Base-by-base conservation (phyloP, 2,797 vertebrate species). In the Poeciliopsis infans region DNA sequence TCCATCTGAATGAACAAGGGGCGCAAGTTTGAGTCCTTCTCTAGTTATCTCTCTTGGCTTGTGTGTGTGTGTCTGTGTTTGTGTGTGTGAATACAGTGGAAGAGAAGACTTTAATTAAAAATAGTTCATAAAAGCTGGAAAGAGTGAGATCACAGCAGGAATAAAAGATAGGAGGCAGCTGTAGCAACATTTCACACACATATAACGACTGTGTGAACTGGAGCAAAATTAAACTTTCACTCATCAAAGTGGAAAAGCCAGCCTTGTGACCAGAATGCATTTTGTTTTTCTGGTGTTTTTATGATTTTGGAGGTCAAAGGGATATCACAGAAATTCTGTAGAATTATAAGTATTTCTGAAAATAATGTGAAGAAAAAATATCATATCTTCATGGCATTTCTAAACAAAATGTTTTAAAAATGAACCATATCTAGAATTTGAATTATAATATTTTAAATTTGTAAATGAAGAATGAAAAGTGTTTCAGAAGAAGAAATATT, bases 111-210 rank as follows among this genome's bases (percentile, higher is more conserved):
- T 43, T 43, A 43, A 72, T 61, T 83, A 76, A 61, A 74, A 10
- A 31, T 59, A 59, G 49, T 76, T 79, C 81, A 85, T 69, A 80
- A 83, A 74, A 85, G 78, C 77, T 64, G 39, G 33, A 72, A 2
- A 39, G 80, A 81, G 75, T 36, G 33, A 39, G 61, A 84, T 5
- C 33, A 74, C 33, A 55, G 68, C 53, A 78, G 70, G 47, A 61
- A 71, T 66, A 15, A 81, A 86, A 61, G 76, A 33, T 71, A 43
- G n/a, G 43, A 45, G 70, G 70, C 45, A 28, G 28, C 18, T 33
- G 61, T 66, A 36, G 18, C 36, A 33, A 66, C 33, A 66, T 66
- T 36, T 66, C 33, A 53, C 72, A 41, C 20, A 53, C 20, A n/a
- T 41, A 7, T 23, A 72, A 36, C 20, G 2, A 51, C 7, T 51